Evolutionary conservation across 1,140 invertebrate species (phyloP).

Genomic region (Spodoptera frugiperda): DNA sequence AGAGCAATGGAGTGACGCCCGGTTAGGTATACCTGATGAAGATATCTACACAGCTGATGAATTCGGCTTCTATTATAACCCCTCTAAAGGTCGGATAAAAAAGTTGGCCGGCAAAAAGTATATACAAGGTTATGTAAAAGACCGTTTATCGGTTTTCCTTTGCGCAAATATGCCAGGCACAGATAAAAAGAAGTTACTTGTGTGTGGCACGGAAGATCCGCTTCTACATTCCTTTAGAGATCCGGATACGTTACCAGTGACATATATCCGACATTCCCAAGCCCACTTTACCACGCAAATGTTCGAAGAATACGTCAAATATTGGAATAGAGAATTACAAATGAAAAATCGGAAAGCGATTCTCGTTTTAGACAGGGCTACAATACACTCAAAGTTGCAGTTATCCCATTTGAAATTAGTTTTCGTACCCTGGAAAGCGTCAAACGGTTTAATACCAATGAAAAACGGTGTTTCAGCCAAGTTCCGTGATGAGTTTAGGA

Average conservation of each 20-base stretch:
- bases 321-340: slow-evolving; percentile 56
- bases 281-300: slow-evolving; percentile 60
- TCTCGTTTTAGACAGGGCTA: slow-evolving; percentile 55
- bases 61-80: slow-evolving; percentile 58
- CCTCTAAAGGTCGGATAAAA: slow-evolving; percentile 58
- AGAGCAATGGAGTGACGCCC: slow-evolving; percentile 56
- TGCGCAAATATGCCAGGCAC: slow-evolving; percentile 55
- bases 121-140: slow-evolving; percentile 57
- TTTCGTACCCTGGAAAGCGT: slow-evolving; percentile 61
- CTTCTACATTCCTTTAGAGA: slow-evolving; percentile 51
- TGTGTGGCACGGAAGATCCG: slow-evolving; percentile 59
- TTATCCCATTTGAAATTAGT: slow-evolving; percentile 58
- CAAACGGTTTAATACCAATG: slow-evolving; percentile 55
- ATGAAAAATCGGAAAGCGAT: slow-evolving; percentile 50
- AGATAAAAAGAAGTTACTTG: slow-evolving; percentile 56
- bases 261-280: slow-evolving; percentile 55
- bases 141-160: slow-evolving; percentile 56
- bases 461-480: slow-evolving; percentile 54
- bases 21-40: slow-evolving; percentile 53
- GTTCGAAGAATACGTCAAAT: slow-evolving; percentile 62
- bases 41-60: slow-evolving; percentile 62
- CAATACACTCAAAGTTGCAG: slow-evolving; percentile 58
- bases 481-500: slow-evolving; percentile 55
- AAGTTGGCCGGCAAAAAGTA: slow-evolving; percentile 59
- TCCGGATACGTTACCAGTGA: slow-evolving; percentile 55